Base-by-base conservation (phyloP, 1,140 invertebrate species). In the Macrotrachela quadricornifera region DNA sequence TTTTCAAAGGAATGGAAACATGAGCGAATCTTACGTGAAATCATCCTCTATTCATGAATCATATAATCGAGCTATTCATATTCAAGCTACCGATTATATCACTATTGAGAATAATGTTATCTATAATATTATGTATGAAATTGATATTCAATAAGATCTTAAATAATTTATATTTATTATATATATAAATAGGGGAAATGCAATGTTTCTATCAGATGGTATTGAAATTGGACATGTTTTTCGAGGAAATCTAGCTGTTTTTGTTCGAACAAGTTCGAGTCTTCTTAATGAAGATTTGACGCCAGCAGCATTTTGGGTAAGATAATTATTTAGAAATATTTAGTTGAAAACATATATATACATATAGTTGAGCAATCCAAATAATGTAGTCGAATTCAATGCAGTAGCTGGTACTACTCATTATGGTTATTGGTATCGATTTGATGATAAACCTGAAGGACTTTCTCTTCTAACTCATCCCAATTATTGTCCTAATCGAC, bases 201-300 rank as follows among this genome's bases (percentile, higher is more conserved):
- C 3, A 4, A 30, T 30, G 2, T 8, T 4, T 30, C 49, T 66
- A 41, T 63, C 67, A 55, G 68, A 70, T 55, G 64, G 68, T 13
- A 61, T 68, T 21, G 66, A 70, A 59, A 61, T 60, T 8, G 60
- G 60, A 12, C 67, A 67, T 52, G 60, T 48, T 2, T 61, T 65
- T 56, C 53, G 60, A 50, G 63, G 63, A 51, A 70, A 70, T 54
- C 54, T 70, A 17, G 62, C 52, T 0, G 49, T 68, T 1, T 66
- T 64, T 58, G 65, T 68, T 0, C 57, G 21, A 39, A 51, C 61
- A 10, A 67, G 65, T 55, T 59, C 68, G 8, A 63, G 60, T 57
- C 57, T 70, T 11, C 55, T 63, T 8, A 69, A 70, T 57, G 66
- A 70, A 53, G 68, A 70, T 55, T 58, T 68, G 13, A 67, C 64